Evolutionary conservation across 92 coral and sea anemone genomes (phyloP).

Genomic region (Bergia sp.): DNA sequence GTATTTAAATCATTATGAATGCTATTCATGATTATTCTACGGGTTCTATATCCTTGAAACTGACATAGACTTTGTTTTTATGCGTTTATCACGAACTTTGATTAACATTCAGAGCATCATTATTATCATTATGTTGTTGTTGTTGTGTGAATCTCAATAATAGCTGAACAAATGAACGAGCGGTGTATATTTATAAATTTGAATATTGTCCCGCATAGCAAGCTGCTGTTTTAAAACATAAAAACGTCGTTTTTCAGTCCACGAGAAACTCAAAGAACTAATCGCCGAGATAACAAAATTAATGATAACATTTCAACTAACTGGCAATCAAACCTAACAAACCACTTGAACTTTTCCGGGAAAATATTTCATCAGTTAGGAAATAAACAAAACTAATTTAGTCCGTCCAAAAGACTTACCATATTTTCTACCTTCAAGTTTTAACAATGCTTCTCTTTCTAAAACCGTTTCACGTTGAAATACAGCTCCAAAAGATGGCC

Average conservation of each 20-base stretch:
- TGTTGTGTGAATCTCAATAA: no score
- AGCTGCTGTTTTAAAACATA: no score
- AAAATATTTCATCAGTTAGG: neutral
- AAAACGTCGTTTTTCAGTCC: neutral
- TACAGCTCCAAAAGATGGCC: conserved; percentile 31
- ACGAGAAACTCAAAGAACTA: neutral
- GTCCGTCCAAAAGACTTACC: conserved; percentile 5
- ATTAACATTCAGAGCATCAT: no score
- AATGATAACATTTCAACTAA: neutral
- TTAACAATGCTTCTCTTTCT: conserved; percentile 42
- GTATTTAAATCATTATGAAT: no score
- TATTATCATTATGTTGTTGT: no score
- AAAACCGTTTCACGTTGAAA: conserved; percentile 35
- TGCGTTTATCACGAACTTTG: no score
- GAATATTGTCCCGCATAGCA: no score
- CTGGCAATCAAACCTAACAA: neutral
- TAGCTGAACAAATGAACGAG: no score
- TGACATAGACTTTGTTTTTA: no score
- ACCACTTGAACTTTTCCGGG: neutral
- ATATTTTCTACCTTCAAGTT: conserved; percentile 40
- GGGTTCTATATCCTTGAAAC: no score
- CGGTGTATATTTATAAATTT: no score
- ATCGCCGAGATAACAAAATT: neutral
- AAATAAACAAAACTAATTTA: neutral
- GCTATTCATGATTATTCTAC: no score